Conservation (phyloP, 2,113 vertebrate species). For the Sminthopsis crassicaudata region DNA sequence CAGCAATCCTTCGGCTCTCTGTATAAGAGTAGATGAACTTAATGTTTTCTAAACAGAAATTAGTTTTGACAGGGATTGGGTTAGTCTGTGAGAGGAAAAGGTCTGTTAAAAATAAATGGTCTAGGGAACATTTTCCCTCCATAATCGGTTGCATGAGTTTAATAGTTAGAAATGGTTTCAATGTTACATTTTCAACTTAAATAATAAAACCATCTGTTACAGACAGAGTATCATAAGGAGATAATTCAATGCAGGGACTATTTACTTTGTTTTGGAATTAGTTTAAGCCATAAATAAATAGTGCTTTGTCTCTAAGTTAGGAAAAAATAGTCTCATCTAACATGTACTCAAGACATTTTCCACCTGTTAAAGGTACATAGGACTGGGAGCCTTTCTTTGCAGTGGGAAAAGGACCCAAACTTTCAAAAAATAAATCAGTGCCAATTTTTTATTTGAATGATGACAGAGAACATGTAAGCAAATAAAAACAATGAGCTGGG, state of each 20-base stretch:
- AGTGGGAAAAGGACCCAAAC: conserved; percentile 76
- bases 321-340: conserved; percentile 74
- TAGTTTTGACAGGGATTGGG: conserved; percentile 54
- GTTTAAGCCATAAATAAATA: conserved; percentile 80
- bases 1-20: conserved; percentile 52
- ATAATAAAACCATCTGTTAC: conserved; percentile 73
- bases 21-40: conserved; percentile 38
- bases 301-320: conserved; percentile 76
- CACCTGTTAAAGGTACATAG: conserved; percentile 76
- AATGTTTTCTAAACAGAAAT: conserved; percentile 63
- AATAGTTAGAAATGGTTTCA: conserved; percentile 72
- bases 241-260: conserved; percentile 59
- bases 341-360: conserved; percentile 78
- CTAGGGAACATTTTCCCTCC: conserved; percentile 50
- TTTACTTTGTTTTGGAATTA: conserved; percentile 80
- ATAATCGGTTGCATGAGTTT: conserved; percentile 67
- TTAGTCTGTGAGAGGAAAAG: conserved; percentile 53
- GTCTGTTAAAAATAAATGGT: conserved; percentile 61
- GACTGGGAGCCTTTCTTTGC: conserved; percentile 77
- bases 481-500: conserved; percentile 81
- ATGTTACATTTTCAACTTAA: conserved; percentile 71
- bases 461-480: conserved; percentile 80
- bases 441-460: conserved; percentile 79
- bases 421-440: conserved; percentile 81
- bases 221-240: conserved; percentile 67